A percentile compares a stretch with the other conserved stretches of the same genome.
Evolutionary conservation across 2,113 vertebrate genomes (phyloP).

Genomic region (Oryctolagus cuniculus): DNA sequence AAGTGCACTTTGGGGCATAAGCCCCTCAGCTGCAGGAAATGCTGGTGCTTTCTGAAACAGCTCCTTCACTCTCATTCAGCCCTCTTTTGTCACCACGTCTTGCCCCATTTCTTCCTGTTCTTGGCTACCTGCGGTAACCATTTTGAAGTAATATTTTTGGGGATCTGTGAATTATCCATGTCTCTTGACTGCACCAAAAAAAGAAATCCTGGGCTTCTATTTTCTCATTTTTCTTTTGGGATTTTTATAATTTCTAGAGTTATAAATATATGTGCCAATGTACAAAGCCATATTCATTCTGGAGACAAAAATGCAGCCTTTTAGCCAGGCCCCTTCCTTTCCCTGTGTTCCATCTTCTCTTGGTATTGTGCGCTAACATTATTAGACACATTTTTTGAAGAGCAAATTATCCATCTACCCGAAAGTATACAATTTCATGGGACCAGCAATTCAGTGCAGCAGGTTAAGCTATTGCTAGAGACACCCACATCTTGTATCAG

Average conservation of each 20-base stretch:
- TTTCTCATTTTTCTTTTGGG: background rate
- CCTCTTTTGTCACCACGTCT: background rate
- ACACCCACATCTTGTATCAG: no score
- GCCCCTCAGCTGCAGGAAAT: background rate
- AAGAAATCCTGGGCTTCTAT: background rate
- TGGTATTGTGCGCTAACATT: background rate
- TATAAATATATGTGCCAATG: background rate
- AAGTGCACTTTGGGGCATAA: background rate
- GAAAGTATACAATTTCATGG: background rate
- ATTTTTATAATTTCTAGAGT: background rate
- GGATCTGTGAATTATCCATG: background rate
- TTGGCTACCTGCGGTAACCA: background rate
- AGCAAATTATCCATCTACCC: background rate
- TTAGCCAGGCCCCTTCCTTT: background rate
- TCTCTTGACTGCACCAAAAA: conserved; percentile 14
- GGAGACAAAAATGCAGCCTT: background rate
- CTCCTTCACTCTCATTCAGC: background rate
- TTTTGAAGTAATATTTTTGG: background rate
- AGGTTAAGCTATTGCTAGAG: no score
- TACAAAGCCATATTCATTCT: background rate
- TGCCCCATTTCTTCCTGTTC: background rate
- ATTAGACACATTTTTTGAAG: background rate
- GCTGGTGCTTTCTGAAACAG: background rate
- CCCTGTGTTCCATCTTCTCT: background rate
- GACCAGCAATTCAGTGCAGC: no score